Percentiles rank a stretch among this genome's conserved stretches.
Conservation (phyloP, 2,113 vertebrate genomes). For the Uria aalge region DNA sequence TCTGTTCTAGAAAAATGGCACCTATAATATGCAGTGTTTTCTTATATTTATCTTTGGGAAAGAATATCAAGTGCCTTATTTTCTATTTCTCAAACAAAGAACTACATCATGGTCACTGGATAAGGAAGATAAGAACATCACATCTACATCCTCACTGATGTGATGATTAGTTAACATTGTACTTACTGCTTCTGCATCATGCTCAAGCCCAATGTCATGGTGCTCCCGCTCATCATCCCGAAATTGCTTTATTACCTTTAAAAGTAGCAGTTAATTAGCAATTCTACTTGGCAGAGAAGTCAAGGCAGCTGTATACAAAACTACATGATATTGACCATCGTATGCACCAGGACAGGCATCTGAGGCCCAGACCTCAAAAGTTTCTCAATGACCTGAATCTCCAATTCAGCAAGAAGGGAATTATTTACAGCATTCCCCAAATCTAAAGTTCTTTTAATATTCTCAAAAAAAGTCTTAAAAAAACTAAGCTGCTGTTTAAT, state of each 20-base stretch:
- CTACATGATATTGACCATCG: accelerated
- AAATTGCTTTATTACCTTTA: constrained; percentile 89
- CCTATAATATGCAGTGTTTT: not conserved
- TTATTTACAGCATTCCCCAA: not conserved
- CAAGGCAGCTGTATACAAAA: not conserved
- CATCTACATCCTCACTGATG: not conserved
- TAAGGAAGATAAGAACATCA: not conserved
- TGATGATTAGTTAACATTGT: accelerated
- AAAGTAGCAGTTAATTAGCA: not conserved
- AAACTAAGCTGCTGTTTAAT: not conserved
- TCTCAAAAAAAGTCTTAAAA: not conserved
- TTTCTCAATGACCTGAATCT: not conserved
- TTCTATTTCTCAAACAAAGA: not conserved
- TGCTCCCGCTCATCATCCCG: constrained; percentile 94
- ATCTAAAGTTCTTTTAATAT: not conserved
- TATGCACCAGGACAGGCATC: not conserved
- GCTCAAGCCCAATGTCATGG: constrained; percentile 88
- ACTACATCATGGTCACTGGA: not conserved
- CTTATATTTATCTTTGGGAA: not conserved
- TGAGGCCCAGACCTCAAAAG: not conserved
- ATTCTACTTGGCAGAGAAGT: not conserved
- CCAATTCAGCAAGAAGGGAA: not conserved
- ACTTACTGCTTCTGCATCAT: constrained; percentile 87
- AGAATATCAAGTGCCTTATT: not conserved
- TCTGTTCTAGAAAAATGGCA: not conserved